Conservation (phyloP, 2,888 invertebrate species). For the Stegophylla sp. region DNA sequence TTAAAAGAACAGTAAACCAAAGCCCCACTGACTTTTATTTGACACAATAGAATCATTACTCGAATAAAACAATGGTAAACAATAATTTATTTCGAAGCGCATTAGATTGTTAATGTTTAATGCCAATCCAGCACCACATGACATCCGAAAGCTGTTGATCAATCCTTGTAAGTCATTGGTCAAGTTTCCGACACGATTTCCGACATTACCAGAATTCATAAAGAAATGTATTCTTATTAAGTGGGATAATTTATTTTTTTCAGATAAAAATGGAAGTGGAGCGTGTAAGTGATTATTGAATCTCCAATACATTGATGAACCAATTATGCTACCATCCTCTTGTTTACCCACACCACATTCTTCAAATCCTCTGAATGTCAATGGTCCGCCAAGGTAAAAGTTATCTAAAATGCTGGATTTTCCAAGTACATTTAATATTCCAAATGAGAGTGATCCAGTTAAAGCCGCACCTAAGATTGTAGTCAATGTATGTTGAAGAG, state of each 20-base stretch:
- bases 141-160: conserved; percentile 71
- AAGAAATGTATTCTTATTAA: conserved; percentile 89
- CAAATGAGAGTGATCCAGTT: conserved; percentile 75
- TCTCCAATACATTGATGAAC: conserved; percentile 85
- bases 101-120: conserved; percentile 83
- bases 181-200: conserved; percentile 66
- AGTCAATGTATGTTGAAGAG: conserved; percentile 75
- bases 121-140: conserved; percentile 84
- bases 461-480: conserved; percentile 69
- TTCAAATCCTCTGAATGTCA: conserved; percentile 86
- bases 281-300: conserved; percentile 85
- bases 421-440: conserved; percentile 70
- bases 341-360: conserved; percentile 87
- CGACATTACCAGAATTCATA: conserved; percentile 85
- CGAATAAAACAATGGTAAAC: conserved; percentile 76
- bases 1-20: conserved; percentile 51
- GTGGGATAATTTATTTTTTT: conserved; percentile 80
- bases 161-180: conserved; percentile 66
- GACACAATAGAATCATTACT: conserved; percentile 68
- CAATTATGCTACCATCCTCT: conserved; percentile 76
- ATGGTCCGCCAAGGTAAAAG: conserved; percentile 89
- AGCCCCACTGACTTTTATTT: conserved; percentile 55
- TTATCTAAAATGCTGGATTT: conserved; percentile 74
- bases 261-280: conserved; percentile 86
- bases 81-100: conserved; percentile 94